Base-by-base conservation (phyloP, 2,113 vertebrate genomes). In the Machaerirhynchus nigripectus region DNA sequence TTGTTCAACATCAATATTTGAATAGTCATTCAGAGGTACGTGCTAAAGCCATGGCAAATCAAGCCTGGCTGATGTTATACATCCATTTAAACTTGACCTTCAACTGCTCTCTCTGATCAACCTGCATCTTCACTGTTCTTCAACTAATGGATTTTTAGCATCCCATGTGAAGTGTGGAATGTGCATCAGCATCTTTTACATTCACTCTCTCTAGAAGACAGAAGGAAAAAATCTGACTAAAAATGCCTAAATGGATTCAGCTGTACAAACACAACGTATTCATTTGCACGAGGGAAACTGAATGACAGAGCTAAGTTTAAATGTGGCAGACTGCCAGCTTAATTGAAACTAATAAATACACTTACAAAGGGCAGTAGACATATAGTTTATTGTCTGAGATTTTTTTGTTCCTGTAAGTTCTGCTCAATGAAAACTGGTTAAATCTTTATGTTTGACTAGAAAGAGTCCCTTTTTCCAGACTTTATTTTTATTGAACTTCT, bases 91-190 rank as follows among this genome's bases (percentile, higher is more conserved):
- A 96, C 46, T 23, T 93, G 92, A 97, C 95, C 95, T 97, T 97
- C 71, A 81, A 8, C 56, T 76, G 59, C 64, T 91, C 70, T 82
- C 18, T 87, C 87, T 95, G 82, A 96, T 96, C 93, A 87, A 70
- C 90, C 21, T 13, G 1, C 92, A 71, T 91, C 73, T 89, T 91
- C 31, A 6, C 74, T 92, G 39, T 65, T 97, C 56, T 78, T 92
- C 65, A 88, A 19, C 67, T 95, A 96, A 96, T 94, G 79, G 95
- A 90, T 94, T 97, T 96, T 96, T 93, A 93, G 59, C 64, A 91
- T 73, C 49, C 19, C 73, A 67, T 68, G 57, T 78, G 75, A 89
- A 90, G 42, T 70, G 39, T 42, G 35, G 83, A 96, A 70, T 64
- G 39, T 67, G 33, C 30, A 93, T 95, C 91, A 87, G 33, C 89